Conservation (phyloP, 92 coral and sea anemone species). For the Nematostella vectensis region DNA sequence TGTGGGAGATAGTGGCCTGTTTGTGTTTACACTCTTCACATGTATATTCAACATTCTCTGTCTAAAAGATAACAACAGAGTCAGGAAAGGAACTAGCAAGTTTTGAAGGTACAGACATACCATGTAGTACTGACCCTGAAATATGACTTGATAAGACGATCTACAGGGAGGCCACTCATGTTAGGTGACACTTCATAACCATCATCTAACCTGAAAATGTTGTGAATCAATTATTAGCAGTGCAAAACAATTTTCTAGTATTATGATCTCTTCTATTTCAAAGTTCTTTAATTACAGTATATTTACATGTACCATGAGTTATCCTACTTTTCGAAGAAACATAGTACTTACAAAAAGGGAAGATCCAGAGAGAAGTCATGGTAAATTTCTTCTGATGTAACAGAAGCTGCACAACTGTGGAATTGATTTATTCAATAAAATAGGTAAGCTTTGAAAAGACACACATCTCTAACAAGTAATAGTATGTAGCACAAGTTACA, state of each 20-base stretch:
- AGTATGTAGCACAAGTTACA: no score
- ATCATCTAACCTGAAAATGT: not conserved
- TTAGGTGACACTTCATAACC: not conserved
- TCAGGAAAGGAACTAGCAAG: no score
- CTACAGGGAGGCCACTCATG: not conserved
- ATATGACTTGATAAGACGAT: not conserved
- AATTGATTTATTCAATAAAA: not conserved
- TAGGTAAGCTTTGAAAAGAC: not conserved
- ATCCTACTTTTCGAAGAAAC: no score
- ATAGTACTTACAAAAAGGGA: slow-evolving; percentile 60
- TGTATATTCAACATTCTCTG: slow-evolving; percentile 70
- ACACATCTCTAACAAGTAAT: no score
- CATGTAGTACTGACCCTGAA: no score
- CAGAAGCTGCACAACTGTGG: slow-evolving; percentile 66
- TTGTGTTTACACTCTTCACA: slow-evolving; percentile 71
- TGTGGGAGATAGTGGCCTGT: slow-evolving; percentile 69
- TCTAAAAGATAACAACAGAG: slow-evolving; percentile 33
- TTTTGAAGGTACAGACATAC: no score
- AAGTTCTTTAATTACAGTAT: no score
- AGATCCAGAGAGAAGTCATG: slow-evolving; percentile 84
- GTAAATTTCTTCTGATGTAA: slow-evolving; percentile 72
- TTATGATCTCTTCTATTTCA: no score
- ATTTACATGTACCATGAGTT: no score
- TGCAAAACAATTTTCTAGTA: no score
- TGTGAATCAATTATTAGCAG: no score